Conservation (phyloP, 2,113 vertebrate species). For the Addax nasomaculatus region DNA sequence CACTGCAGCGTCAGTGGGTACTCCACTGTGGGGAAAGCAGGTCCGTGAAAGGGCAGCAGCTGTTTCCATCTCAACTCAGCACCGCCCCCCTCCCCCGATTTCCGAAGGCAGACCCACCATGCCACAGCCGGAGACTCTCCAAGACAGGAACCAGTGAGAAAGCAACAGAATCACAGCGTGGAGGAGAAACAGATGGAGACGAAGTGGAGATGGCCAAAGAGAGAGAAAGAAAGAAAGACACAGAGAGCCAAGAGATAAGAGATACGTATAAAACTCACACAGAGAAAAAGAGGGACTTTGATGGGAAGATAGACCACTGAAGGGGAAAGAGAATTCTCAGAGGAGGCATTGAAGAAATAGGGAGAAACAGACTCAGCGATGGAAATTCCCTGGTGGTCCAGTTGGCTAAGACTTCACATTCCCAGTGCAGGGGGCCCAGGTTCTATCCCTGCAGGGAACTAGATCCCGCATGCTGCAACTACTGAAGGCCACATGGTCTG, state of each 20-base stretch:
- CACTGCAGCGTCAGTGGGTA: constrained; percentile 82
- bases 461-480: background rate
- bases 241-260: background rate
- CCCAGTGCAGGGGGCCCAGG: background rate
- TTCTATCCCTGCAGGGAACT: background rate
- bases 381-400: background rate
- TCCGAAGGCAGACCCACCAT: background rate
- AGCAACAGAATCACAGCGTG: background rate
- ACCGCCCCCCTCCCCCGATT: background rate
- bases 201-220: background rate
- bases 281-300: background rate
- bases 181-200: background rate
- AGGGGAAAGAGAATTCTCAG: background rate
- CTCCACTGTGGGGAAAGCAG: constrained; percentile 12
- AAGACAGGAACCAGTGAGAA: background rate
- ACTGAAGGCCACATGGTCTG: background rate
- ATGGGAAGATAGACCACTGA: background rate
- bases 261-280: no score
- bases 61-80: background rate
- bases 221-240: background rate
- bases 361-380: background rate
- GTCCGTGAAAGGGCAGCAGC: background rate
- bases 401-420: background rate
- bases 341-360: background rate
- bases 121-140: background rate